phyloP scores from a whole-genome alignment of 2,797 vertebrate species.

The Anabacerthia variegaticeps region DNA sequence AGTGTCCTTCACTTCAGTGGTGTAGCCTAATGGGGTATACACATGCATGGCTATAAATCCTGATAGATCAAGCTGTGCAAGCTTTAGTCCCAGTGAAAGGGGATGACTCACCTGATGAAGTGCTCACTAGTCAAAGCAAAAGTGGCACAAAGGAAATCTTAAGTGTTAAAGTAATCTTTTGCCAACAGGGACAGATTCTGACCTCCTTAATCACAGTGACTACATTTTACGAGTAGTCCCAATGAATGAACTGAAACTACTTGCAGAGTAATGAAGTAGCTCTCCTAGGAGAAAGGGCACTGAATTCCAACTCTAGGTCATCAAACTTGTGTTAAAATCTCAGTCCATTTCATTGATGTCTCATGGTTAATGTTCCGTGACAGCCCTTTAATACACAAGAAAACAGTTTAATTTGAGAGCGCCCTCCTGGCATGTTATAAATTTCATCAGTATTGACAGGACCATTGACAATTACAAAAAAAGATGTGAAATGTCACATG shows the following conservation, averaged over 20 bases:
- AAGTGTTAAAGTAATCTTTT: slow-evolving; percentile 26
- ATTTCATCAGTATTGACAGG: neutral
- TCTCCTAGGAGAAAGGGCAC: neutral
- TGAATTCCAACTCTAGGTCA: slow-evolving; percentile 18
- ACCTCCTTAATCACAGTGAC: neutral
- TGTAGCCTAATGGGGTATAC: neutral
- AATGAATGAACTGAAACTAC: neutral
- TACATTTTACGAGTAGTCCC: neutral
- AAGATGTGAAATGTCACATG: neutral
- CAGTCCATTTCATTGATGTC: neutral
- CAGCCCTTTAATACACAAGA: slow-evolving; percentile 26
- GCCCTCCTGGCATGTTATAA: neutral
- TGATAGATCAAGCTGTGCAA: slow-evolving; percentile 40
- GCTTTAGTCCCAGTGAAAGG: slow-evolving; percentile 29
- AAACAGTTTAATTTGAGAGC: slow-evolving; percentile 26
- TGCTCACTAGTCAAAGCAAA: slow-evolving; percentile 39
- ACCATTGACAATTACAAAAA: neutral
- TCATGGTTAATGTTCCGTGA: neutral
- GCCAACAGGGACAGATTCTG: slow-evolving; percentile 31
- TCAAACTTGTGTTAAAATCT: slow-evolving; percentile 35
- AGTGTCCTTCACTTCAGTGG: neutral
- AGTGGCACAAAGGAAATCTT: neutral
- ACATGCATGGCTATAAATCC: slow-evolving; percentile 10
- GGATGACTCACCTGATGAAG: slow-evolving; percentile 57
- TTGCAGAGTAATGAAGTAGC: neutral